Evolutionary conservation across 2,888 invertebrate species (phyloP).

Genomic region (Xanthorhoe spadicearia): DNA sequence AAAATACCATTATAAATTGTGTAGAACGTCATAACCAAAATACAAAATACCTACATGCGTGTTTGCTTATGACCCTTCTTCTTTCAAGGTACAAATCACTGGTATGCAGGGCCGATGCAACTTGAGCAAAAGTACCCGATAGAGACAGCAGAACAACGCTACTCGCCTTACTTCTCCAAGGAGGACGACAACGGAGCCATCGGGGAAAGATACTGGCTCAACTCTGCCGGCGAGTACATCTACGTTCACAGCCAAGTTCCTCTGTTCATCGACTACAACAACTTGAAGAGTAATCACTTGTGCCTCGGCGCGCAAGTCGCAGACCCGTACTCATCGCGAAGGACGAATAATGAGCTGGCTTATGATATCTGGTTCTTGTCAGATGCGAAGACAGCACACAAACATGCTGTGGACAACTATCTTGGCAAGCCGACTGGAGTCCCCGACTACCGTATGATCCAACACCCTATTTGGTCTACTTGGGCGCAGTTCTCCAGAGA

Average conservation of each 20-base stretch:
- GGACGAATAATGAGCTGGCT: conserved; percentile 71
- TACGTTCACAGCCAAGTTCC: conserved; percentile 87
- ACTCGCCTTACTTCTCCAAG: conserved; percentile 83
- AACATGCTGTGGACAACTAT: conserved; percentile 85
- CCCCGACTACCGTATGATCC: conserved; percentile 88
- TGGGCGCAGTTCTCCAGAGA: conserved; percentile 90
- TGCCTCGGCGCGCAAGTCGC: conserved; percentile 85
- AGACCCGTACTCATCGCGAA: conserved; percentile 79
- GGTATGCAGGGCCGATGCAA: conserved; percentile 89
- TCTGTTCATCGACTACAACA: conserved; percentile 89
- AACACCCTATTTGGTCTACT: conserved; percentile 94
- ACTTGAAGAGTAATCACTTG: conserved; percentile 76
- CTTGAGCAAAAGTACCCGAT: conserved; percentile 86
- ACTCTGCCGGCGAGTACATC: conserved; percentile 88
- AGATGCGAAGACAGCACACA: conserved; percentile 86
- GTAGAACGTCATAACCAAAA: no score
- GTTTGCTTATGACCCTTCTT: neutral
- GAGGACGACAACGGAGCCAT: conserved; percentile 84
- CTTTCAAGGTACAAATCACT: conserved; percentile 75
- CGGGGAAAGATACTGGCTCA: conserved; percentile 89
- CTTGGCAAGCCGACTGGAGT: conserved; percentile 86
- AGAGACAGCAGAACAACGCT: conserved; percentile 77
- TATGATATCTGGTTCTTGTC: conserved; percentile 86
- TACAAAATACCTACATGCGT: no score
- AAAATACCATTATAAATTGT: no score